Percentiles rank a stretch among this genome's conserved stretches.
Evolutionary conservation across 2,113 vertebrate genomes (phyloP).

Genomic region (Tragelaphus scriptus): DNA sequence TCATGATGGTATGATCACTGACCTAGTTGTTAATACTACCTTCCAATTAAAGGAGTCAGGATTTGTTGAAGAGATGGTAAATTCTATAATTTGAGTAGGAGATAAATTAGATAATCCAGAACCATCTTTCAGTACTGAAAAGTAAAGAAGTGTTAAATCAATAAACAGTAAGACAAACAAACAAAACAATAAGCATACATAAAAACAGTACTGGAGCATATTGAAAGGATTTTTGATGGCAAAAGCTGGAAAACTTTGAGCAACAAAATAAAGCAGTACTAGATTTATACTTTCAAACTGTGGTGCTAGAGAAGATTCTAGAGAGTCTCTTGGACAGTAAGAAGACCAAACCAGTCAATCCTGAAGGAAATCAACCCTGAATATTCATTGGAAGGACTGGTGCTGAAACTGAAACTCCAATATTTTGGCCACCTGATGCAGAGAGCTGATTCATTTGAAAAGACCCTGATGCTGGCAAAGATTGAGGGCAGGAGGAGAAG

Average conservation of each 20-base stretch:
- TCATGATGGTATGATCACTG: too few species aligned
- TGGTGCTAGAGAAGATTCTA: background rate
- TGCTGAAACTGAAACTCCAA: background rate
- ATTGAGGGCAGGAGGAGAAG: background rate
- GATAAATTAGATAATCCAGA: background rate
- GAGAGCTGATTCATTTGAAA: background rate
- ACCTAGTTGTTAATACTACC: background rate
- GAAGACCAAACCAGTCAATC: background rate
- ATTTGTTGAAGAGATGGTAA: background rate
- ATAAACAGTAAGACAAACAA: background rate
- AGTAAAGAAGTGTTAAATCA: background rate
- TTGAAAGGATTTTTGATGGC: background rate
- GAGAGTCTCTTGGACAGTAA: background rate
- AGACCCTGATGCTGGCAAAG: background rate
- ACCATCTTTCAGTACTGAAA: background rate
- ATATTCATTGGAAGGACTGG: background rate
- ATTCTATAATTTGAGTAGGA: background rate
- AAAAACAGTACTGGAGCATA: background rate
- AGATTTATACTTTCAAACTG: background rate
- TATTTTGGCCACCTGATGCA: background rate
- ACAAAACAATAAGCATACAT: too few species aligned
- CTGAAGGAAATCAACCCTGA: background rate
- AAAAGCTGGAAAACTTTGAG: background rate
- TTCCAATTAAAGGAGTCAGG: background rate
- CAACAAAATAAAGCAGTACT: background rate